Evolutionary conservation across 2,797 vertebrate species (phyloP).

Genomic region (Sphenopsis melanotis): DNA sequence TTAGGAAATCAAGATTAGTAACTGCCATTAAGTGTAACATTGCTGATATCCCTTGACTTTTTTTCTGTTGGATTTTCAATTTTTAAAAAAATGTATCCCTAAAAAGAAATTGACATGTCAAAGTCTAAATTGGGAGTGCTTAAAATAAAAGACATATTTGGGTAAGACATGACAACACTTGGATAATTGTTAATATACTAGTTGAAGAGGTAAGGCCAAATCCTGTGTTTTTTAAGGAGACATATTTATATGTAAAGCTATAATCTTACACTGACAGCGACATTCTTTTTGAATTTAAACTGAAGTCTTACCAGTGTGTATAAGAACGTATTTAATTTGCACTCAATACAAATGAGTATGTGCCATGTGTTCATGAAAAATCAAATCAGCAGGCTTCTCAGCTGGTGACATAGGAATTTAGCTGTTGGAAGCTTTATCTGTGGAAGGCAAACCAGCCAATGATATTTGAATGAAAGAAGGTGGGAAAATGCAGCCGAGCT

Average conservation of each 20-base stretch:
- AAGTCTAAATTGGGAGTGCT: not conserved
- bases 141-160: not conserved
- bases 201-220: not conserved
- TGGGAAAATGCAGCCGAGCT: not conserved
- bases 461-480: not conserved
- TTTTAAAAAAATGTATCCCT: not conserved
- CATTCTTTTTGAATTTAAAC: not conserved
- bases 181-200: not conserved
- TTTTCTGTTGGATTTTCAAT: not conserved
- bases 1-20: not conserved
- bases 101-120: not conserved
- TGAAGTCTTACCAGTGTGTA: not conserved
- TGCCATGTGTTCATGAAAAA: constrained; percentile 8
- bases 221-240: not conserved
- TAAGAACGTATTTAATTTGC: constrained; percentile 10
- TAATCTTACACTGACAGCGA: not conserved
- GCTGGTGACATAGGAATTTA: not conserved
- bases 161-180: not conserved
- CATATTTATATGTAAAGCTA: not conserved
- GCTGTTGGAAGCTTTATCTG: not conserved
- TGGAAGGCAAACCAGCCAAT: not conserved
- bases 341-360: not conserved
- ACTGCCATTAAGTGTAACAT: not conserved
- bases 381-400: constrained; percentile 14
- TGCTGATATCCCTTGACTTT: not conserved